These are phyloP conservation scores for Agrotis puta DNA, from an alignment of 2,888 invertebrate genomes.

Conservation along the genomic window DNA sequence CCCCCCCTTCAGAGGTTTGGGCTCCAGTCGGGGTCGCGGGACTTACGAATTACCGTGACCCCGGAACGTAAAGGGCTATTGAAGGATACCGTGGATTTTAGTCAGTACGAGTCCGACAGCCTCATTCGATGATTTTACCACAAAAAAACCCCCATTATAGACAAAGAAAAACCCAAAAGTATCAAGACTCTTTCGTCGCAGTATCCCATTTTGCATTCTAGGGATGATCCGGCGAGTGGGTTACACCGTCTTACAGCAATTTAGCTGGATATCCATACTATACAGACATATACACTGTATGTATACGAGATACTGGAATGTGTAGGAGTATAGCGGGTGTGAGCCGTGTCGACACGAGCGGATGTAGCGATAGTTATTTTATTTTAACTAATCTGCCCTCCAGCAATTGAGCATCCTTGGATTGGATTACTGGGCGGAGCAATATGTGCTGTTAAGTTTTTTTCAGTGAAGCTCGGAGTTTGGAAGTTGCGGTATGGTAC, in stretches of 20 bases:
- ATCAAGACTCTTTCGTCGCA: slow-evolving; percentile 67
- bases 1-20: too few relatives aligned
- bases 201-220: slow-evolving; percentile 76
- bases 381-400: background rate
- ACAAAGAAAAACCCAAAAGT: slow-evolving; percentile 62
- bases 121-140: too few relatives aligned
- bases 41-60: too few relatives aligned
- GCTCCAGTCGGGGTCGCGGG: too few relatives aligned
- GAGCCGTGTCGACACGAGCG: slow-evolving; percentile 32
- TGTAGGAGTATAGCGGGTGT: slow-evolving; percentile 1
- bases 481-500: too few relatives aligned
- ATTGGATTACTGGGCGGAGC: background rate
- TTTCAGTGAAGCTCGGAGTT: too few relatives aligned
- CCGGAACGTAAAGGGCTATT: too few relatives aligned
- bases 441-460: background rate
- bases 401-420: too few relatives aligned
- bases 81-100: too few relatives aligned
- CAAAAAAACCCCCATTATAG: too few relatives aligned
- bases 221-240: slow-evolving; percentile 73
- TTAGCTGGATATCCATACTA: slow-evolving; percentile 58
- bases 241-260: slow-evolving; percentile 76
- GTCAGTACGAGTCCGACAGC: too few relatives aligned
- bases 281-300: slow-evolving; percentile 7
- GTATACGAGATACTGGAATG: background rate
- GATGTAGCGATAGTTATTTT: background rate